Conservation (phyloP, 2,113 vertebrate genomes). For the Colinus virginianus region DNA sequence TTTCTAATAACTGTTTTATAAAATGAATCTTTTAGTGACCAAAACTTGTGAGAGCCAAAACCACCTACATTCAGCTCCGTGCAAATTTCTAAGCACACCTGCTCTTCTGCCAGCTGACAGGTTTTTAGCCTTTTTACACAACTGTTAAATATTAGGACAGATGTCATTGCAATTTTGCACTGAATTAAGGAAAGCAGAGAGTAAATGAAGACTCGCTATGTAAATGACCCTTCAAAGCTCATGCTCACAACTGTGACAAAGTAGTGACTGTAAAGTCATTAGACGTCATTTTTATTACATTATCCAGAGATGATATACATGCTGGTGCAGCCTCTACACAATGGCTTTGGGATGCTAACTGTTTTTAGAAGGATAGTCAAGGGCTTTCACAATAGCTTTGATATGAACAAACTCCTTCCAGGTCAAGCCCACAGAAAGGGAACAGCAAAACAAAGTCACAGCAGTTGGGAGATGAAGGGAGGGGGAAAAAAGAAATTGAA, state of each 20-base stretch:
- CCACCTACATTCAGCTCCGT: background rate
- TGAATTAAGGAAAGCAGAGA: background rate
- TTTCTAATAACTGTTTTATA: background rate
- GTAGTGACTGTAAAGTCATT: background rate
- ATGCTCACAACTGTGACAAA: background rate
- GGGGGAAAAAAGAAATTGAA: background rate
- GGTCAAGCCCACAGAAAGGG: background rate
- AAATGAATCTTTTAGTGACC: background rate
- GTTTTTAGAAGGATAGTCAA: background rate
- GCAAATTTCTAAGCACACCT: background rate
- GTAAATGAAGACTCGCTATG: background rate
- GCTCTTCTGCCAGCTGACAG: background rate
- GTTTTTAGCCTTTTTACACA: background rate
- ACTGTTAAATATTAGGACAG: background rate
- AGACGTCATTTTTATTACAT: accelerated
- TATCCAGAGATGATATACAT: background rate
- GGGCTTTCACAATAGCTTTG: background rate
- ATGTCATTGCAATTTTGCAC: background rate
- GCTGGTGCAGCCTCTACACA: background rate
- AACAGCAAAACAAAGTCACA: background rate
- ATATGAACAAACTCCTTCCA: background rate
- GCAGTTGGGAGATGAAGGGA: background rate
- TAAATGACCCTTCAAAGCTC: background rate
- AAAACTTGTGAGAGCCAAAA: background rate
- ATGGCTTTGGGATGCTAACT: background rate